Conservation (phyloP, 2,797 vertebrate species). For the Manis javanica region DNA sequence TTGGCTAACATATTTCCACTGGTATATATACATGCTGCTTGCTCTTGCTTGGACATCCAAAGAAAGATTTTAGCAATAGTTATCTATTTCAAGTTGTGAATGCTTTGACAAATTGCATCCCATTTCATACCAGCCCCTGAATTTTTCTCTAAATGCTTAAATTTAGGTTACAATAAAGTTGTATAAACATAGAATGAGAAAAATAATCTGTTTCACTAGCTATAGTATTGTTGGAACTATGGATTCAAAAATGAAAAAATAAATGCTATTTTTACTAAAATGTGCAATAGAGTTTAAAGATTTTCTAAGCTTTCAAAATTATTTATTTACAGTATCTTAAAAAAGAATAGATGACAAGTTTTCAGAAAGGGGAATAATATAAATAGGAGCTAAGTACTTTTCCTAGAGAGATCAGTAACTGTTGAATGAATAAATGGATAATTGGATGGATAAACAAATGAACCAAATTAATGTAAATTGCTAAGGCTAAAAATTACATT, state of each 20-base stretch:
- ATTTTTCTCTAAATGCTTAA: constrained; percentile 63
- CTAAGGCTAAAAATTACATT: constrained; percentile 6
- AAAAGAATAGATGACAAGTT: constrained; percentile 37
- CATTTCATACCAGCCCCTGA: constrained; percentile 49
- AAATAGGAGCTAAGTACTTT: background rate
- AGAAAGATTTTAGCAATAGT: constrained; percentile 63
- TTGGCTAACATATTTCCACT: background rate
- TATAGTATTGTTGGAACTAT: constrained; percentile 36
- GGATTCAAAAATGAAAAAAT: constrained; percentile 38
- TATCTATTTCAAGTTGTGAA: constrained; percentile 59
- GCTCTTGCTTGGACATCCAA: constrained; percentile 60
- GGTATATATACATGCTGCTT: background rate
- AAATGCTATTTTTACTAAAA: constrained; percentile 51
- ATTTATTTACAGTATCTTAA: constrained; percentile 43
- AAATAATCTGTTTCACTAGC: constrained; percentile 57
- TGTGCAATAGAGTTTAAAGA: constrained; percentile 31
- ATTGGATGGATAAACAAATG: background rate
- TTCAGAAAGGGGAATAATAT: background rate
- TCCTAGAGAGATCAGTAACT: background rate
- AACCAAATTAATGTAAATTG: background rate
- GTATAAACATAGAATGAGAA: constrained; percentile 24
- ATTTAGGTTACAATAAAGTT: constrained; percentile 44
- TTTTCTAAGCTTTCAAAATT: constrained; percentile 47
- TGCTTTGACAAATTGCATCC: constrained; percentile 73
- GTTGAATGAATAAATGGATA: constrained; percentile 17